Conservation (phyloP, 2,888 invertebrate species). For the Ceramica pisi region DNA sequence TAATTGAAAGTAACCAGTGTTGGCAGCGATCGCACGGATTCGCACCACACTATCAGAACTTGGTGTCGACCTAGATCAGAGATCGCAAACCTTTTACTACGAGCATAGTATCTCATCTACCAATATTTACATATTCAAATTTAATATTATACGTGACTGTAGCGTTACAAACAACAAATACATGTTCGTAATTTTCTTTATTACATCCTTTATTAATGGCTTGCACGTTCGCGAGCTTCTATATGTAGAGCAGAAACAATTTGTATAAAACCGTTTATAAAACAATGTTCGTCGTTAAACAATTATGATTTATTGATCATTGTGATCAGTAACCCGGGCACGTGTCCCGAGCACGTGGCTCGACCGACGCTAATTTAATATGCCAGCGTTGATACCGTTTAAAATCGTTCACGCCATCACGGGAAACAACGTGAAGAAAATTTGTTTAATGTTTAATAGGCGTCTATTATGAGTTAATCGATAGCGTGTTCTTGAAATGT, state of each 20-base stretch:
- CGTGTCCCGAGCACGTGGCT: slow-evolving; percentile 55
- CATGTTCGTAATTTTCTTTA: slow-evolving; percentile 4
- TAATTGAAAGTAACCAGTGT: slow-evolving; percentile 14
- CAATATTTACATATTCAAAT: slow-evolving; percentile 23
- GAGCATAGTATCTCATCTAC: background rate
- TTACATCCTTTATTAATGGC: slow-evolving; percentile 19
- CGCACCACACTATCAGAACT: background rate
- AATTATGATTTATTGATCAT: slow-evolving; percentile 58
- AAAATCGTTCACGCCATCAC: slow-evolving; percentile 59
- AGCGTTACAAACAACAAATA: background rate
- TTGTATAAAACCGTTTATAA: slow-evolving; percentile 26
- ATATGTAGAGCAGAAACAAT: background rate
- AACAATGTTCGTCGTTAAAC: slow-evolving; percentile 35
- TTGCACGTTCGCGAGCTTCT: background rate
- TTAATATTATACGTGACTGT: slow-evolving; percentile 36
- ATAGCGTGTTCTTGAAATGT: slow-evolving; percentile 20
- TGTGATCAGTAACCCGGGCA: slow-evolving; percentile 46
- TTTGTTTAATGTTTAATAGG: slow-evolving; percentile 38
- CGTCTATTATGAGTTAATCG: slow-evolving; percentile 41
- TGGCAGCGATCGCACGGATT: background rate
- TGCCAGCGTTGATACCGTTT: slow-evolving; percentile 59
- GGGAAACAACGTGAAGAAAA: slow-evolving; percentile 43
- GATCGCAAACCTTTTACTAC: slow-evolving; percentile 30
- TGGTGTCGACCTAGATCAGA: slow-evolving; percentile 13
- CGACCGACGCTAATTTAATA: slow-evolving; percentile 54